Base-by-base conservation (phyloP, 23 tunicate genomes). In the Oikopleura dioica region DNA sequence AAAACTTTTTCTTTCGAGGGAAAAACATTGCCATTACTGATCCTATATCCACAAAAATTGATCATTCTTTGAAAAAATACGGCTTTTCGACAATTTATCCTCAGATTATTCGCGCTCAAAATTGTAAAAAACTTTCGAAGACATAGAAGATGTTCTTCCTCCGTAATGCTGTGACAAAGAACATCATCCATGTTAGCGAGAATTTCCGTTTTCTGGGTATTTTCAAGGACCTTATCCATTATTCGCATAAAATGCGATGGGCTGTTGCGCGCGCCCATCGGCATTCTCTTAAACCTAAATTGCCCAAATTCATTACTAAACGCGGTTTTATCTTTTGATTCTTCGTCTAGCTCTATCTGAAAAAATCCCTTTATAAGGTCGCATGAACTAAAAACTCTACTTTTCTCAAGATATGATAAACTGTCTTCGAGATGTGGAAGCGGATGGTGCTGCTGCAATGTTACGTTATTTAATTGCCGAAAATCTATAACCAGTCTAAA, bases 371-470 rank as follows among this genome's bases (percentile, higher is more conserved):
- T 68, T 1, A 12, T 24, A 1, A 78, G 37, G 37, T 78, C 78
- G 35, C 59, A 33, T 23, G 78, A 59, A 38, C 30, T 26, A 68
- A 78, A 78, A 4, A 1, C 35, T 1, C 23, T 68, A 1, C n/a
- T 1, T 4, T 31, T 38, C 1, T 38, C 36, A 1, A 78, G 21
- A 16, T 37, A 16, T 38, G 35, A 37, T 31, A 68, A 32, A 1
- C 59, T 51, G 30, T 36, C 80, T 5, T 36, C 82, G 16, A 76
- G 35, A 1, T 29, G 2, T 1, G 80, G 82, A 24, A 79, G n/a
- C 9, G 82, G 82, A 76, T 79, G 69, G 33, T 63, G 4, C 29
- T 79, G 78, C 34, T 69, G 31, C 4, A 2, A 35, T 29, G 82
- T 79, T 5, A 36, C 80, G 32, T 12, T 24, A 29, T 79, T 79